Base-by-base conservation (phyloP, 1,140 invertebrate species). In the Bicyclus anynana region DNA sequence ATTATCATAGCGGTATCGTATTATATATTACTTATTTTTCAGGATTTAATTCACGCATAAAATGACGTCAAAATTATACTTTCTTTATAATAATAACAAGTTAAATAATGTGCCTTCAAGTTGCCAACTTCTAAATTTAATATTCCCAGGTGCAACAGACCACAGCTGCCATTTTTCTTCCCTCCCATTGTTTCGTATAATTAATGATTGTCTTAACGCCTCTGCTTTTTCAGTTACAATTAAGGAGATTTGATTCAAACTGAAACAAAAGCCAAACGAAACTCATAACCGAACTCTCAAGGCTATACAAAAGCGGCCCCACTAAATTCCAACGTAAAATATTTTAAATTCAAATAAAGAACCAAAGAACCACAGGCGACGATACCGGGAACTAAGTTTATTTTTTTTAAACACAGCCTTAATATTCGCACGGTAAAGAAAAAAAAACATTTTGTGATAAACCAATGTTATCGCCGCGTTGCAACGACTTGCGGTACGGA, bases 261-360 rank as follows among this genome's bases (percentile, higher is more conserved):
- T 12, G 40, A 44, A 44, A 44, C 40, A 44, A 44, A 44, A 44
- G 40, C 16, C 18, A 44, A 44, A 44, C 40, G 40, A 44, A 44
- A 44, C 40, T 44, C 40, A 44, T 44, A 44, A 44, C 20, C 40
- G 20, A 44, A 44, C 16, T 44, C 40, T 20, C 40, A 20, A 44
- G 40, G 40, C 10, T 40, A 17, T 1, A 12, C 0, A 16, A 17
- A 5, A 40, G 13, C 37, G 14, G 13, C 6, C 2, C 16, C 16
- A 40, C 13, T 16, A 14, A 40, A 40, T 40, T 40, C 6, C 13
- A 17, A 13, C 37, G 17, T 17, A 10, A 40, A 40, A 17, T 17
- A 40, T 40, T 40, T 17, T 5, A 17, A 33, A 33, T n/a, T n/a
- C n/a, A n/a, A n/a, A n/a, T n/a, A n/a, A n/a, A n/a, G n/a, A n/a